Conservation (phyloP, 2,888 invertebrate genomes). For the Unio pictorum region DNA sequence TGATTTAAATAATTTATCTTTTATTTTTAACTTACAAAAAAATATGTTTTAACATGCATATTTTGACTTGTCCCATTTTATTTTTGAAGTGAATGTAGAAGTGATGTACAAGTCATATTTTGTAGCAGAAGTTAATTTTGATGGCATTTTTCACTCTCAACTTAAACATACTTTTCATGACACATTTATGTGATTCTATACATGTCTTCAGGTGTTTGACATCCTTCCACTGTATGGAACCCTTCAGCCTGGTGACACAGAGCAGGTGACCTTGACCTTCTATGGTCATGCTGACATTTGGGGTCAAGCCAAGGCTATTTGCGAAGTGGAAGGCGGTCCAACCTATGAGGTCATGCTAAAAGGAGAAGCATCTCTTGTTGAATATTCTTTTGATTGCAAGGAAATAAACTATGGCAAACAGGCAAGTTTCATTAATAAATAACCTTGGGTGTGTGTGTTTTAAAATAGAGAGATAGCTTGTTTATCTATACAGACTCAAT, state of each 20-base stretch:
- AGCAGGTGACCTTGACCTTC: constrained; percentile 71
- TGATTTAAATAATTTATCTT: too few species aligned
- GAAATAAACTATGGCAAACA: constrained; percentile 70
- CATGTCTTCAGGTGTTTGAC: constrained; percentile 68
- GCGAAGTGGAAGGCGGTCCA: constrained; percentile 71
- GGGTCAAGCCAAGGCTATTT: constrained; percentile 68
- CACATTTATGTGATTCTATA: neutral
- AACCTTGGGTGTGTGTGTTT: neutral
- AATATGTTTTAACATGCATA: too few species aligned
- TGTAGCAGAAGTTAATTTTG: too few species aligned
- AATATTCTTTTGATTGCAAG: constrained; percentile 66
- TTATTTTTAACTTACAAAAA: too few species aligned
- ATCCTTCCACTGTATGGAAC: constrained; percentile 71
- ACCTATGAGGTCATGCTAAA: constrained; percentile 67
- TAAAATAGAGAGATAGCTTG: neutral
- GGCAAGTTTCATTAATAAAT: constrained; percentile 37
- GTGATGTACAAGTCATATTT: too few species aligned
- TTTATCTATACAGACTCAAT: neutral
- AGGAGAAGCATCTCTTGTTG: constrained; percentile 70
- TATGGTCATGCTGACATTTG: constrained; percentile 71
- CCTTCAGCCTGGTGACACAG: constrained; percentile 69
- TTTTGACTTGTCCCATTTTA: too few species aligned
- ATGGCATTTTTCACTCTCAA: too few species aligned
- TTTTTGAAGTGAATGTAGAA: too few species aligned
- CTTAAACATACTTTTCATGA: too few species aligned